Percentiles rank a stretch among this genome's conserved stretches.
Conservation (phyloP, 2,797 vertebrate genomes). For the Rallus crepitans region DNA sequence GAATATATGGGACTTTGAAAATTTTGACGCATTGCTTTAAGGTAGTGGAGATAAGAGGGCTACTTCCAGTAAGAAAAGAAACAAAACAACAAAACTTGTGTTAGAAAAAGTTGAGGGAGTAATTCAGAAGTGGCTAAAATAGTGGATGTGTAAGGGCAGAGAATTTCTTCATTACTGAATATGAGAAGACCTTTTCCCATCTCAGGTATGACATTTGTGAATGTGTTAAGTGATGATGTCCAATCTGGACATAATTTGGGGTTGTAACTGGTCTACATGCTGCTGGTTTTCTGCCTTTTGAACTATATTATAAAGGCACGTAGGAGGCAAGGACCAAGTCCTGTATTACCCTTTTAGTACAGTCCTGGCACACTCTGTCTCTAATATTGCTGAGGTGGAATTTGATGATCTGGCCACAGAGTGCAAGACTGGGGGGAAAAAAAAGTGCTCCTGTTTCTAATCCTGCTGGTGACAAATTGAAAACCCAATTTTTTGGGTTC, state of each 20-base stretch:
- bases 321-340: neutral
- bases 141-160: neutral
- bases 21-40: neutral
- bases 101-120: neutral
- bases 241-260: neutral
- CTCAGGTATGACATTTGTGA: neutral
- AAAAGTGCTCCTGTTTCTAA: neutral
- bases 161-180: neutral
- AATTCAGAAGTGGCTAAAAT: neutral
- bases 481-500: neutral
- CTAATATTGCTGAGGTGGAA: neutral
- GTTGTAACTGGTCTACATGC: neutral
- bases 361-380: neutral
- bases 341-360: neutral
- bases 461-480: neutral
- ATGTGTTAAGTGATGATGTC: neutral
- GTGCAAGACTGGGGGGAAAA: too few relatives aligned
- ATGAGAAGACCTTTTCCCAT: neutral
- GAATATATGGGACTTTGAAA: neutral
- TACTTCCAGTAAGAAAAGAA: neutral
- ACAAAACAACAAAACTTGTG: neutral
- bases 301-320: neutral
- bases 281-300: neutral
- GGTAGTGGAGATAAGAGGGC: neutral
- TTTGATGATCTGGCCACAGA: neutral